Percentiles rank a stretch among this genome's conserved stretches.
These are phyloP conservation scores for Seira ritae DNA, from an alignment of 2,888 invertebrate species.

Conservation along the genomic window DNA sequence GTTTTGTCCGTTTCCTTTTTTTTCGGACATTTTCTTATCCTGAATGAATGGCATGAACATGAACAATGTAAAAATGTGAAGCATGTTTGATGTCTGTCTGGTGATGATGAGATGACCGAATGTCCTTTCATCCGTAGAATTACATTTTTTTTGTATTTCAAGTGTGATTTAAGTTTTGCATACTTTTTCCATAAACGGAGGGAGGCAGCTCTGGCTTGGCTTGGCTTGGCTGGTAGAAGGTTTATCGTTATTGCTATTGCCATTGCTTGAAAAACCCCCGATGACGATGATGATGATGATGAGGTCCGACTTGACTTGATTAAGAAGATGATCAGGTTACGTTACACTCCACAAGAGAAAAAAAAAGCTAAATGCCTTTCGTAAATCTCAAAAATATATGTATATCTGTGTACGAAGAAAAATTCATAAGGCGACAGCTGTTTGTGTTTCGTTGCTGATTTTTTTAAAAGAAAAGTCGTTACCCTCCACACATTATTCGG, in stretches of 20 bases:
- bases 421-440: constrained; percentile 41
- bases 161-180: constrained; percentile 36
- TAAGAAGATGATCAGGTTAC: constrained; percentile 1
- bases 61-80: constrained; percentile 14
- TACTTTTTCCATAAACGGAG: constrained; percentile 58
- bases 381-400: too few species aligned
- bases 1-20: too few species aligned
- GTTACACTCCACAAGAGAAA: constrained; percentile 40
- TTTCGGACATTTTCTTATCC: too few species aligned
- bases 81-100: not conserved
- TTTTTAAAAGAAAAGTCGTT: constrained; percentile 57
- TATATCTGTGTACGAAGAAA: not conserved
- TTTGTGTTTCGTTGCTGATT: constrained; percentile 17
- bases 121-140: not conserved
- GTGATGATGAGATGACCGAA: not conserved
- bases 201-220: constrained; percentile 30
- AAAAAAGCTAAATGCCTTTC: constrained; percentile 40
- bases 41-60: constrained; percentile 8
- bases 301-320: not conserved
- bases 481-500: constrained; percentile 60
- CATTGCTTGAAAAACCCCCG: too few species aligned
- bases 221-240: constrained; percentile 18
- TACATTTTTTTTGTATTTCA: constrained; percentile 25
- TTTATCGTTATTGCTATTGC: constrained; percentile 12
- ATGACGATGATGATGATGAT: constrained; percentile 33